Percentiles rank a stretch among this genome's conserved stretches.
These are phyloP conservation scores for Meteorus colon DNA, from an alignment of 2,888 invertebrate genomes.

Conservation along the genomic window DNA sequence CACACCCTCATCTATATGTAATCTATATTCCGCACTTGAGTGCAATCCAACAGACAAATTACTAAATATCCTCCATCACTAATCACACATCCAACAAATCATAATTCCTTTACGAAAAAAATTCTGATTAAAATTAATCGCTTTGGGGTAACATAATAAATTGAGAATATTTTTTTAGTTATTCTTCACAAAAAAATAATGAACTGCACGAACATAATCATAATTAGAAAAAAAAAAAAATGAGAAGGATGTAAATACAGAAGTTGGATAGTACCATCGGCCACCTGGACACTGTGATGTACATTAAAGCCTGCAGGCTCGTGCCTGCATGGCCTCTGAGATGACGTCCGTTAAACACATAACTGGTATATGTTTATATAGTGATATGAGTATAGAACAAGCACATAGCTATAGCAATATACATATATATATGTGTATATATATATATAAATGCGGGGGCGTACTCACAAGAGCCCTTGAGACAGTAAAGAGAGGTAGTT, in stretches of 20 bases:
- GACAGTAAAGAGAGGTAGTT: constrained; percentile 43
- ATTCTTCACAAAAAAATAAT: no score
- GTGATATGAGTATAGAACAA: background rate
- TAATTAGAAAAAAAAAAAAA: background rate
- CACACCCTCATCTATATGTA: constrained; percentile 17
- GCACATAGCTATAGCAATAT: background rate
- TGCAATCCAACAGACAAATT: background rate
- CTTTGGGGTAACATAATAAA: no score
- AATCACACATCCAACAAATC: background rate
- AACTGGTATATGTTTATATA: constrained; percentile 16
- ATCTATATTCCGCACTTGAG: constrained; percentile 24
- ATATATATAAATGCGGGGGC: constrained; percentile 40
- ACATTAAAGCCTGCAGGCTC: constrained; percentile 24
- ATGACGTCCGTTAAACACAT: constrained; percentile 46
- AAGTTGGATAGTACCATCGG: background rate
- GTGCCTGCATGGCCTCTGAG: constrained; percentile 30
- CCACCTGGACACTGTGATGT: constrained; percentile 41
- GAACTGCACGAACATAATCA: background rate
- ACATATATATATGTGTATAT: constrained; percentile 24
- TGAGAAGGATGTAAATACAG: background rate
- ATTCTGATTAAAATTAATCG: no score
- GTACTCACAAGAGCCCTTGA: constrained; percentile 47
- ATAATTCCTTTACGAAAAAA: no score
- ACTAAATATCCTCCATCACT: background rate
- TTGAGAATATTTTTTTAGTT: no score